Base-by-base conservation (phyloP, 2,113 vertebrate species). In the Semicossyphus pulcher region DNA sequence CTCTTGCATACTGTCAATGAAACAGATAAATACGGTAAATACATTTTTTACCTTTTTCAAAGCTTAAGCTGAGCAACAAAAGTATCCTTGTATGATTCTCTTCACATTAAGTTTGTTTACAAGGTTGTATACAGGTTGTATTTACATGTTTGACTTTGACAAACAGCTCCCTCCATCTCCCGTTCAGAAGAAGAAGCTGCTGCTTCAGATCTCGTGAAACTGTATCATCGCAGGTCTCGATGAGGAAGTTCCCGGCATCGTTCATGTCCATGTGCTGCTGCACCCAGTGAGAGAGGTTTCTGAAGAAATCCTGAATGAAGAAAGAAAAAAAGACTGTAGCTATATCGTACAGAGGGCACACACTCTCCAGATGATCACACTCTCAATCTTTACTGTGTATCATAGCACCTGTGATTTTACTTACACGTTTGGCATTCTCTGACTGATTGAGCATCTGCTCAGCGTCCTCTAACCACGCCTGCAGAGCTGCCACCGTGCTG, bases 261-360 rank as follows among this genome's bases (percentile, higher is more conserved):
- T 99, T 99, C 98, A 99, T 99, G 80, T 96, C 94, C 73, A 95
- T 95, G 78, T 99, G 98, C 80, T 99, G 97, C 78, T 97, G 96
- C 64, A 99, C 97, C 97, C 93, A 95, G 82, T 94, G 90, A 21
- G 93, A 89, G 21, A 95, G 81, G 78, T 93, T 95, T 61, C 94
- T 81, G 77, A 94, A 95, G 68, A 95, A 95, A 59, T 94, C 93
- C 97, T 94, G 29, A 44, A 52, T 58, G 16, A 91, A 31, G 81
- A 70, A 94, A 85, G 87, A 64, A 94, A 88, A 47, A 59, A 53
- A 58, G 3, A 1, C 0, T 20, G n/a, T 7, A 39, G 0, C 1
- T 23, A 52, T 18, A 28, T 32, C 31, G 28, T 20, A 14, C 16
- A 3, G 10, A 5, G 4, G 12, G 2, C 32, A 2, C 29, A 32